phyloP scores from a whole-genome alignment of 2,888 invertebrate genomes.

The Hymenopus coronatus region DNA sequence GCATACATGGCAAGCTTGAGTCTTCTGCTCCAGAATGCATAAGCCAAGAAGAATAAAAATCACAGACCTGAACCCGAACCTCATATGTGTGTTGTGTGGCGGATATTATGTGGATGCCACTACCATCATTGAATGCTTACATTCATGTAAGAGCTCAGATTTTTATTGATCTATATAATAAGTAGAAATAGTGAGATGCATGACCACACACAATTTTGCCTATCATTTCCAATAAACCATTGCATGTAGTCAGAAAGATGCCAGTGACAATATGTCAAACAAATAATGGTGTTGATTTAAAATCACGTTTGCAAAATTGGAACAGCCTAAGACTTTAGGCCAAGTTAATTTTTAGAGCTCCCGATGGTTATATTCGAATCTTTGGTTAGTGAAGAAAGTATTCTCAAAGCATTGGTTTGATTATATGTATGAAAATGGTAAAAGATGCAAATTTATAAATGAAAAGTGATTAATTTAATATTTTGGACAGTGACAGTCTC shows the following conservation, averaged over 20 bases:
- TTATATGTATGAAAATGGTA: too few relatives aligned
- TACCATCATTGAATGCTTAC: constrained; percentile 75
- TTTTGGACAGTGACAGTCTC: too few relatives aligned
- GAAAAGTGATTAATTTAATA: too few relatives aligned
- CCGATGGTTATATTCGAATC: too few relatives aligned
- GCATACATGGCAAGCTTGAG: constrained; percentile 6
- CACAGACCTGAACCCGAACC: constrained; percentile 61
- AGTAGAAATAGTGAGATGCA: neutral
- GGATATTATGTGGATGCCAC: constrained; percentile 77
- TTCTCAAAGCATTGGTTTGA: too few relatives aligned
- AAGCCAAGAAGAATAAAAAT: constrained; percentile 48
- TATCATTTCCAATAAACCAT: neutral
- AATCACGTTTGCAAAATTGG: too few relatives aligned
- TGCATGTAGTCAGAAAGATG: neutral
- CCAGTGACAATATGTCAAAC: too few relatives aligned
- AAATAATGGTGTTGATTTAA: too few relatives aligned
- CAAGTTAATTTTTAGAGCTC: too few relatives aligned
- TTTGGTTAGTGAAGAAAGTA: too few relatives aligned
- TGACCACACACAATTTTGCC: neutral
- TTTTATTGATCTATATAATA: neutral
- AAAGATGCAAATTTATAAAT: too few relatives aligned
- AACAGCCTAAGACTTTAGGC: too few relatives aligned
- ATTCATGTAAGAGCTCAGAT: constrained; percentile 62
- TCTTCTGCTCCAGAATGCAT: constrained; percentile 43
- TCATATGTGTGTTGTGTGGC: constrained; percentile 67